Evolutionary conservation across 37 sponge, comb jelly and placozoan genomes (phyloP).

Genomic region (Tethya wilhelma): DNA sequence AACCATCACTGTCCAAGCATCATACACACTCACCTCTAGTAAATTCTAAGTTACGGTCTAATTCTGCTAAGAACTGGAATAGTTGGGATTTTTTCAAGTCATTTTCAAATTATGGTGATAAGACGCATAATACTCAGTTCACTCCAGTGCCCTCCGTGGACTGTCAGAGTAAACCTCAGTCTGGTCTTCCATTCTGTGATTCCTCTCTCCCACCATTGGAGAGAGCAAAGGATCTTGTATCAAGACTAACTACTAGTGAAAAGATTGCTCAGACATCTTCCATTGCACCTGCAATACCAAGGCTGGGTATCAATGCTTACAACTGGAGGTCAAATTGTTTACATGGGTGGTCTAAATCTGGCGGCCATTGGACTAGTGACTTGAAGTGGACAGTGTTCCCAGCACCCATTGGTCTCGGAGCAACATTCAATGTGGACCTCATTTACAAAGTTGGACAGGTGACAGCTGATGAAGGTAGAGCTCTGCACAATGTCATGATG

Average conservation of each 20-base stretch:
- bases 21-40: too few relatives aligned
- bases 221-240: slow-evolving; percentile 74
- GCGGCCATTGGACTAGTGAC: slow-evolving; percentile 51
- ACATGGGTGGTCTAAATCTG: slow-evolving; percentile 77
- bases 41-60: too few relatives aligned
- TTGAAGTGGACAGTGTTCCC: slow-evolving; percentile 82
- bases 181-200: slow-evolving; percentile 62
- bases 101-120: too few relatives aligned
- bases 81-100: too few relatives aligned
- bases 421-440: slow-evolving; percentile 65
- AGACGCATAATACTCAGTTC: slow-evolving; percentile 15
- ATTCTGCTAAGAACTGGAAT: too few relatives aligned
- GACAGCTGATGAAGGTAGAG: slow-evolving; percentile 73
- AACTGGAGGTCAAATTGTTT: slow-evolving; percentile 88
- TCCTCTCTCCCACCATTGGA: slow-evolving; percentile 15
- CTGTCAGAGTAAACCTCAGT: slow-evolving; percentile 65
- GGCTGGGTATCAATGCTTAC: slow-evolving; percentile 76
- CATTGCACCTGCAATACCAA: slow-evolving; percentile 75
- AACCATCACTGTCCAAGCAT: too few relatives aligned
- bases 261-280: slow-evolving; percentile 69
- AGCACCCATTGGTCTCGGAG: slow-evolving; percentile 74
- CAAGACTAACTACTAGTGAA: slow-evolving; percentile 46
- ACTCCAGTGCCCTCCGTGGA: slow-evolving; percentile 65
- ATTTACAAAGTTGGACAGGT: slow-evolving; percentile 43
- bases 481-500: slow-evolving; percentile 77